A percentile compares a stretch with the other conserved stretches of the same genome.
These are phyloP conservation scores for Pristionchus arcanus DNA, from an alignment of 2,888 invertebrate species.

Conservation along the genomic window DNA sequence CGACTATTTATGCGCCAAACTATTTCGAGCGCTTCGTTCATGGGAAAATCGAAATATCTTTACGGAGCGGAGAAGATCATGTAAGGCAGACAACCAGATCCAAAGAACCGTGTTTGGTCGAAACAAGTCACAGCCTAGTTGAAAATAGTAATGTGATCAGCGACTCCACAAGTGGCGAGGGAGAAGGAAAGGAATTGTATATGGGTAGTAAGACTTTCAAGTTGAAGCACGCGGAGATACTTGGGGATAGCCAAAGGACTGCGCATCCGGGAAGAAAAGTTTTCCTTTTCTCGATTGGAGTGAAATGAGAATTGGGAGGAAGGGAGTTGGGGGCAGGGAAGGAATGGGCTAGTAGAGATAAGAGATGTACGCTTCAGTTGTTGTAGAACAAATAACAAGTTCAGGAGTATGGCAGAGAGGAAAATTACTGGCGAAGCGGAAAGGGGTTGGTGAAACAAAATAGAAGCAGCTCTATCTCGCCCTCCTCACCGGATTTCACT, in stretches of 20 bases:
- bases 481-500: constrained; percentile 3
- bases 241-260: constrained; percentile 23
- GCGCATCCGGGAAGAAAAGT: constrained; percentile 4
- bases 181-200: constrained; percentile 6
- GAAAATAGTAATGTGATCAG: constrained; percentile 6
- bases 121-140: not conserved
- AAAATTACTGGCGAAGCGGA: constrained; percentile 17
- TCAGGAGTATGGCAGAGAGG: not conserved
- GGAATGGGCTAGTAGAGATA: constrained; percentile 5
- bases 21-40: not conserved
- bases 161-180: not conserved
- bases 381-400: constrained; percentile 38
- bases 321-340: not conserved
- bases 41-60: not conserved
- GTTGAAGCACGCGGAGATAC: not conserved
- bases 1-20: constrained; percentile 19
- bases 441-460: constrained; percentile 15
- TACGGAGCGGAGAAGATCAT: not conserved
- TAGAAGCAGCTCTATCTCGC: not conserved
- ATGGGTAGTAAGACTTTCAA: constrained; percentile 21
- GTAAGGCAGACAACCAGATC: not conserved
- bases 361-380: constrained; percentile 22
- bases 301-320: constrained; percentile 49
- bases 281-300: constrained; percentile 33
- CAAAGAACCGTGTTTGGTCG: not conserved